phyloP scores from a whole-genome alignment of 1,140 invertebrate species.

The Kradibia gibbosae region DNA sequence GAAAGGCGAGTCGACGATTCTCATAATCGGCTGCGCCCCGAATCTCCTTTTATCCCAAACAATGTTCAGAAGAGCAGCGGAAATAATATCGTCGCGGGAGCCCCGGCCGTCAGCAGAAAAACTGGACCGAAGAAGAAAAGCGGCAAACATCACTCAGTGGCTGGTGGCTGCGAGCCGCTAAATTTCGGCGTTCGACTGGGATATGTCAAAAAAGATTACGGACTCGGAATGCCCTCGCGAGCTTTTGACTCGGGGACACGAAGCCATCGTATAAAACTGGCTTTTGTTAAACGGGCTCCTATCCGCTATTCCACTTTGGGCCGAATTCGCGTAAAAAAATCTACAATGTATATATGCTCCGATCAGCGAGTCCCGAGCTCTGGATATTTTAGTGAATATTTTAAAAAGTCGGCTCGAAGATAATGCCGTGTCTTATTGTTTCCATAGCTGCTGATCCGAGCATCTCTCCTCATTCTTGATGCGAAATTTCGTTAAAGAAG shows the following conservation, averaged over 20 bases:
- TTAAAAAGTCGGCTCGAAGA: no score
- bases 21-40: background rate
- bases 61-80: background rate
- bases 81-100: background rate
- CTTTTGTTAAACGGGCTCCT: no score
- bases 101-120: background rate
- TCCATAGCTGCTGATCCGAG: no score
- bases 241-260: background rate
- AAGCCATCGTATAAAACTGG: no score
- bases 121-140: background rate
- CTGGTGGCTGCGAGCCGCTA: background rate
- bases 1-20: background rate
- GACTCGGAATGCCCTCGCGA: background rate
- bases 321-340: no score
- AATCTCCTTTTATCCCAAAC: background rate
- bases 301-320: no score
- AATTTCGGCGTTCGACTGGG: background rate
- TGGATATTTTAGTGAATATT: no score
- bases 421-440: no score
- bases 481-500: slow-evolving; percentile 19
- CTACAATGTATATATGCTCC: no score
- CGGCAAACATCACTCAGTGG: background rate
- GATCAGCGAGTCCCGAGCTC: no score
- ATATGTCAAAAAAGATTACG: background rate
- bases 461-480: background rate